Evolutionary conservation across 2,113 vertebrate species (phyloP).

Genomic region (Chrysochloris asiatica): DNA sequence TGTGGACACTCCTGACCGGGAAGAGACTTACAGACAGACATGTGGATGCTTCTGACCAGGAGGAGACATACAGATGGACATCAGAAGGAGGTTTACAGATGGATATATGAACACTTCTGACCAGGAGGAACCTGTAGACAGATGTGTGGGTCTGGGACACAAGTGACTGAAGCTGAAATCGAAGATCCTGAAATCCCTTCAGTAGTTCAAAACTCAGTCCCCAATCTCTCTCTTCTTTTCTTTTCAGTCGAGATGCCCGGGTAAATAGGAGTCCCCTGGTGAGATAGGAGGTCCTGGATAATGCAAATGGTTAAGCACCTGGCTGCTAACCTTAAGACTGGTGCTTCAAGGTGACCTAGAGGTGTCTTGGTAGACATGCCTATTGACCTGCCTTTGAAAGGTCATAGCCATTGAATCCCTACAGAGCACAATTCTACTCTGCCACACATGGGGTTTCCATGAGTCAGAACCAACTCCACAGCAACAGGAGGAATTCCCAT

Average conservation of each 20-base stretch:
- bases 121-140: neutral
- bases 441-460: no score
- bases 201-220: neutral
- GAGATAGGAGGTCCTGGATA: neutral
- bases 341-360: neutral
- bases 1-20: neutral
- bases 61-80: neutral
- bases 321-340: neutral
- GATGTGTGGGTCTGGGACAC: neutral
- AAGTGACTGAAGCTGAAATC: neutral
- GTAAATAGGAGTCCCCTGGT: neutral
- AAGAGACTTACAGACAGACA: accelerated
- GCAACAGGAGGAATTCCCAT: no score
- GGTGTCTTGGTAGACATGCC: neutral
- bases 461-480: no score
- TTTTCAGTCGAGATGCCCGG: neutral
- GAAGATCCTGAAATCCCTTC: neutral
- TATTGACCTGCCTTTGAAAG: neutral
- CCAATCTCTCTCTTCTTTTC: neutral
- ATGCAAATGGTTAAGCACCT: neutral
- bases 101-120: no score
- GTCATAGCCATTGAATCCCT: neutral
- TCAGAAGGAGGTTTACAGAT: neutral
- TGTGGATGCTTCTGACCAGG: neutral
- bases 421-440: no score